Base-by-base conservation (phyloP, 2,797 vertebrate species). In the Lutjanus campechanus region DNA sequence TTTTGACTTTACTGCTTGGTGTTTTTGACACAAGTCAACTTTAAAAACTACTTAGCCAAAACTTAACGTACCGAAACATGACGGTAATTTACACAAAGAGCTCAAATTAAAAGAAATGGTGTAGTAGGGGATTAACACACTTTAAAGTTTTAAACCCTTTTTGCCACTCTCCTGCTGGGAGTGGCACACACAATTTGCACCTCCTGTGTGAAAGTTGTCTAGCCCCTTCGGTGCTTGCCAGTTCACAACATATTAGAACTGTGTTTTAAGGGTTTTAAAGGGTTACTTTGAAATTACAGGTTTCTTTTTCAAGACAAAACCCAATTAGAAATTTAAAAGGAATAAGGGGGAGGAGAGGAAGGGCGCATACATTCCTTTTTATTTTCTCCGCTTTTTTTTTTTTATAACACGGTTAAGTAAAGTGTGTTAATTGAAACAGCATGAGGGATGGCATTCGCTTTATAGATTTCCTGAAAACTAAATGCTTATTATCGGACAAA, bases 381-480 rank as follows among this genome's bases (percentile, higher is more conserved):
- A 79, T 70, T 87, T 81, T 70, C 55, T 66, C 69, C 25, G 69
- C 76, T 46, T 81, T 50, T 81, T 36, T 29, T 29, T 36, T 74
- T 87, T 79, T 81, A 65, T 74, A 89, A 81, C 82, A 83, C 15
- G 17, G 49, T 85, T 68, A 84, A 82, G 79, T 74, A 63, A 85
- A 84, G 80, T 73, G 81, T 80, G 80, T 90, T 90, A 83, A 92
- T 86, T 90, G 69, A 91, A 91, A 87, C 90, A 85, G 83, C 74
- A 75, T 92, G 93, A 90, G 61, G 63, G 82, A 92, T 88, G 81
- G 76, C 76, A 90, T 92, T 82, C 54, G 56, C 79, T 93, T 90
- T 92, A 91, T 63, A 88, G 79, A 92, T 93, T 93, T 92, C 90
- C 86, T 91, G 83, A 90, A 89, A 89, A 85, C 82, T 70, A 83